A percentile compares a stretch with the other conserved stretches of the same genome.
phyloP scores from a whole-genome alignment of 1,140 invertebrate species.

The Caenorhabditis brenneri region DNA sequence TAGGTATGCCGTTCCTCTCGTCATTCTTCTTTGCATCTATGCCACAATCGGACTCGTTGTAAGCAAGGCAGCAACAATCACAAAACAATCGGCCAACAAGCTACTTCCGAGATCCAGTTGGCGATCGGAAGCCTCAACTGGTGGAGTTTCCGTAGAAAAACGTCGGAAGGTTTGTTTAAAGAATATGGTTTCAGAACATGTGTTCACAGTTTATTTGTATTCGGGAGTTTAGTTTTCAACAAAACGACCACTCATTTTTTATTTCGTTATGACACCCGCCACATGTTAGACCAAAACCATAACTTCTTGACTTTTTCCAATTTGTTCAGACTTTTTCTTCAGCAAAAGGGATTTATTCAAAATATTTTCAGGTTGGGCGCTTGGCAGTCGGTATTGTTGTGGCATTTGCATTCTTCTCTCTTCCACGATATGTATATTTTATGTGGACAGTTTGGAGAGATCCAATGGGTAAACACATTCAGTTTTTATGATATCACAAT shows the following conservation, averaged over 20 bases:
- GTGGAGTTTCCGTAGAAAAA: constrained; percentile 50
- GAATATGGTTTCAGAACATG: constrained; percentile 19
- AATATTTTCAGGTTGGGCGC: constrained; percentile 44
- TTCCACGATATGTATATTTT: constrained; percentile 65
- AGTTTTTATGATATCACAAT: not conserved
- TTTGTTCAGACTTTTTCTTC: not conserved
- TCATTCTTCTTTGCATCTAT: constrained; percentile 62
- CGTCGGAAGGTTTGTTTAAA: constrained; percentile 41
- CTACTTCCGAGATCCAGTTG: constrained; percentile 38
- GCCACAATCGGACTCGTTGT: constrained; percentile 63
- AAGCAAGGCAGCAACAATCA: constrained; percentile 40
- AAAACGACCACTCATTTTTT: constrained; percentile 8
- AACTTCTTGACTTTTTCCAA: not conserved
- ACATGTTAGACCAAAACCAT: not conserved
- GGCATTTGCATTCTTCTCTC: constrained; percentile 65
- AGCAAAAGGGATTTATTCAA: not conserved
- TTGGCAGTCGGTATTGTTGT: constrained; percentile 65
- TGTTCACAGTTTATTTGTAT: constrained; percentile 38
- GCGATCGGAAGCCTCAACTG: constrained; percentile 40
- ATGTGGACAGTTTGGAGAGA: constrained; percentile 66
- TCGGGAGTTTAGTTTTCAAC: not conserved
- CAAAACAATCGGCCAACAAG: constrained; percentile 41
- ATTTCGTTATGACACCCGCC: not conserved
- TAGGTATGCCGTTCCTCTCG: constrained; percentile 61
- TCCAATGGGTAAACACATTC: constrained; percentile 57